A percentile compares a stretch with the other conserved stretches of the same genome.
Evolutionary conservation across 2,797 vertebrate genomes (phyloP).

Genomic region (Carapus acus): DNA sequence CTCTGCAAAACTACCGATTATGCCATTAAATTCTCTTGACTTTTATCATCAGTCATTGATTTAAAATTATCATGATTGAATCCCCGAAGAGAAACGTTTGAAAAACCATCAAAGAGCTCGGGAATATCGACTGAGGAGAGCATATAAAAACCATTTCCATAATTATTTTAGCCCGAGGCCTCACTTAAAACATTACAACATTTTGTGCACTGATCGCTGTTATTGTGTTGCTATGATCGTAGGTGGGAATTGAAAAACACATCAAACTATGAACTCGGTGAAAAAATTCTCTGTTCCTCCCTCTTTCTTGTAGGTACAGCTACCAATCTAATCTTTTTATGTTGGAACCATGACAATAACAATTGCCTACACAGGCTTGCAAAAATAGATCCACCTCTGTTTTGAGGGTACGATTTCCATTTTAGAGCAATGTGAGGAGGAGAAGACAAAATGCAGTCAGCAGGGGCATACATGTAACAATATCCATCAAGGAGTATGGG

Average conservation of each 20-base stretch:
- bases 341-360: conserved; percentile 65
- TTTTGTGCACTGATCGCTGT: conserved; percentile 28
- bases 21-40: conserved; percentile 14
- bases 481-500: too few species aligned
- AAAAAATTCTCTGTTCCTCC: conserved; percentile 37
- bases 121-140: conserved; percentile 38
- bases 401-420: conserved; percentile 35
- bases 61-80: conserved; percentile 30
- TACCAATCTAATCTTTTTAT: conserved; percentile 35
- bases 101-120: conserved; percentile 27
- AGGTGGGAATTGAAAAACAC: conserved; percentile 41
- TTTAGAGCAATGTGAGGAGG: conserved; percentile 74
- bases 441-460: conserved; percentile 72
- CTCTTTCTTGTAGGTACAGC: conserved; percentile 47
- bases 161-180: conserved; percentile 27
- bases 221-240: conserved; percentile 52
- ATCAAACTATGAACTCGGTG: conserved; percentile 38
- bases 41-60: conserved; percentile 22
- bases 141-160: conserved; percentile 35
- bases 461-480: conserved; percentile 35
- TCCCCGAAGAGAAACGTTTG: conserved; percentile 15
- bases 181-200: conserved; percentile 31
- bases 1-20: conserved; percentile 29
- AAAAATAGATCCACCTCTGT: conserved; percentile 58
- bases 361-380: conserved; percentile 50